Conservation (phyloP, 2,888 invertebrate species). For the Stenchaetothrips biformis region DNA sequence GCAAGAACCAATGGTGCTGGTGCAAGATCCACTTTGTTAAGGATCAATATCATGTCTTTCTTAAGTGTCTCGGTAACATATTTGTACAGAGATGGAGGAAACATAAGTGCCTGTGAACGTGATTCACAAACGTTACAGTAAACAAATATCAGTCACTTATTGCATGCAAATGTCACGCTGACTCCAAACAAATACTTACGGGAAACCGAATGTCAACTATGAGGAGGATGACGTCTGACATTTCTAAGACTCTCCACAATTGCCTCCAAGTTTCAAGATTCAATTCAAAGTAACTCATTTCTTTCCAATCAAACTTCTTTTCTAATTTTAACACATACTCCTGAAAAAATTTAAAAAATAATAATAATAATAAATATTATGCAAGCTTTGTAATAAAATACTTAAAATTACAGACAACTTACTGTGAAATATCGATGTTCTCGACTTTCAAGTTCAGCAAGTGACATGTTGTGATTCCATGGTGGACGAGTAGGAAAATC, state of each 20-base stretch:
- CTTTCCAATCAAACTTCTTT: conserved; percentile 55
- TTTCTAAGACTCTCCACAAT: conserved; percentile 90
- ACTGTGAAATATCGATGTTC: conserved; percentile 81
- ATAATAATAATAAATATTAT: conserved; percentile 27
- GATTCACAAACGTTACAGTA: background rate
- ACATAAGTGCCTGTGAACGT: conserved; percentile 64
- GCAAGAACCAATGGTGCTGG: conserved; percentile 74
- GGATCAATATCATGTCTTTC: conserved; percentile 80
- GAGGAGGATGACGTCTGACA: conserved; percentile 82
- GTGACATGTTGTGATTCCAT: conserved; percentile 74
- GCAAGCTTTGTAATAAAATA: background rate
- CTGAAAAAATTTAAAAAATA: conserved; percentile 48
- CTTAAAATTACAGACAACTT: conserved; percentile 37
- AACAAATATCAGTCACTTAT: conserved; percentile 13
- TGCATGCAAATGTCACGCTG: background rate
- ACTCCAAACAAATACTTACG: conserved; percentile 50
- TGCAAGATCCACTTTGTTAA: conserved; percentile 90
- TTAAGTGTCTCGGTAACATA: conserved; percentile 67
- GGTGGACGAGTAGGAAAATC: conserved; percentile 79
- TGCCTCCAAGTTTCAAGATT: conserved; percentile 97
- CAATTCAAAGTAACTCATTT: conserved; percentile 82
- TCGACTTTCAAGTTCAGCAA: conserved; percentile 65
- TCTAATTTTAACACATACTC: conserved; percentile 69
- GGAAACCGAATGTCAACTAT: conserved; percentile 85
- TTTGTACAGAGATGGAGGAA: conserved; percentile 82